Base-by-base conservation (phyloP, 1,140 invertebrate species). In the Camponotus pennsylvanicus region DNA sequence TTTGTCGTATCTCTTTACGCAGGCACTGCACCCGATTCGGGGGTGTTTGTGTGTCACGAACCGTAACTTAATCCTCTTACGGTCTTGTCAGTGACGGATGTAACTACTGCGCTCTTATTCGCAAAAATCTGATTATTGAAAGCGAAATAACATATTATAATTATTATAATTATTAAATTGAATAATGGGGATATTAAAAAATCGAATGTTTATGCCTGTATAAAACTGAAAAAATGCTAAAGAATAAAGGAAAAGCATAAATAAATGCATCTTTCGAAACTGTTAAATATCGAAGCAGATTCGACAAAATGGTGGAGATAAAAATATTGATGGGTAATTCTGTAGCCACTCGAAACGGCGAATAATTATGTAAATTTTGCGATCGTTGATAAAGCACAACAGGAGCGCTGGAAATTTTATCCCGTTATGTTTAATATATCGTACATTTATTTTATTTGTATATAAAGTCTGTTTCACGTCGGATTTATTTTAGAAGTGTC, bases 331-430 rank as follows among this genome's bases (percentile, higher is more conserved):
- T 15, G 32, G 57, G 34, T 78, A 78, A 45, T 61, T 61, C 37
- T 59, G 34, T 78, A 66, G 34, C 9, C 55, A 66, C 9, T 66
- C 27, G 75, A 18, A 32, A n/a, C 57, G 8, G 1, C 57, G 59
- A 66, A 63, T 66, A 78, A 78, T 78, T 63, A 78, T 42, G 61
- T 49, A 79, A 79, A 79, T 69, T 79, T 79, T 40, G 11, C 45
- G 32, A 69, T 55, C 77, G 18, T 40, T 49, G 45, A 52, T 80
- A 69, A 69, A 80, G 57, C 37, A 21, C 42, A 13, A 7, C 34
- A 27, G 18, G 63, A 55, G 13, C 77, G 40, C 21, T n/a, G 63
- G n/a, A 49, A 69, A 80, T 37, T 61, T 61, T n/a, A 71, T 71
- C 40, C 40, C n/a, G 15, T 69, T 27, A 13, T 5, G 3, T 21